These are phyloP conservation scores for Erythrocercus mccallii DNA, from an alignment of 2,113 vertebrate genomes.

Conservation along the genomic window DNA sequence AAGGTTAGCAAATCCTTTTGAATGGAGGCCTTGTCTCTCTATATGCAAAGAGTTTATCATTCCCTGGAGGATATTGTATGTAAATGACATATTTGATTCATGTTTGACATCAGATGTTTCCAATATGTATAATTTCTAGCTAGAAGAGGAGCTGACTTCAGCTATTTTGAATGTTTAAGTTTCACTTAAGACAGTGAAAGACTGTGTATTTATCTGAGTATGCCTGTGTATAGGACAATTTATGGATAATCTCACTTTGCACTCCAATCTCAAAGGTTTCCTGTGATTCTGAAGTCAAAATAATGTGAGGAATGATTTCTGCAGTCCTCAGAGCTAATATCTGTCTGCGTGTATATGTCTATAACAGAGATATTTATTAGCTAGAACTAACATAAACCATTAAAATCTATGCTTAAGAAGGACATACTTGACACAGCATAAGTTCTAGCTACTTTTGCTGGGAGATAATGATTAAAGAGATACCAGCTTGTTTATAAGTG, in stretches of 20 bases:
- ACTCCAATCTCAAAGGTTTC: not conserved
- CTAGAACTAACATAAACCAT: not conserved
- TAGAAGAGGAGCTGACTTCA: not conserved
- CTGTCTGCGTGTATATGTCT: fast-evolving
- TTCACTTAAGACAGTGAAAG: not conserved
- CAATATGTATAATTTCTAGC: not conserved
- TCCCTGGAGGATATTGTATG: not conserved
- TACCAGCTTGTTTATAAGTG: not conserved
- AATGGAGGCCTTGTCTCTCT: not conserved
- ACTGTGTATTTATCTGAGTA: not conserved
- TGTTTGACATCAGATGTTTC: not conserved
- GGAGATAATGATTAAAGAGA: not conserved
- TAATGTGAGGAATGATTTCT: not conserved
- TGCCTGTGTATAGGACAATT: not conserved
- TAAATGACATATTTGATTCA: not conserved
- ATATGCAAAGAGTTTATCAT: not conserved
- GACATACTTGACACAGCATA: not conserved
- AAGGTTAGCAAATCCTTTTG: not conserved
- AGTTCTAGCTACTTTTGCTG: not conserved
- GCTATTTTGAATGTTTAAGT: not conserved
- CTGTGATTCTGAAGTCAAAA: not conserved
- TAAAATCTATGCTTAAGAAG: not conserved
- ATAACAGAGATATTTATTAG: not conserved
- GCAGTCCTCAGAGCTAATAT: not conserved
- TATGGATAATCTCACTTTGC: not conserved